Percentiles rank a stretch among this genome's conserved stretches.
Conservation (phyloP, 2,888 invertebrate species). For the Drosophila eohydei region DNA sequence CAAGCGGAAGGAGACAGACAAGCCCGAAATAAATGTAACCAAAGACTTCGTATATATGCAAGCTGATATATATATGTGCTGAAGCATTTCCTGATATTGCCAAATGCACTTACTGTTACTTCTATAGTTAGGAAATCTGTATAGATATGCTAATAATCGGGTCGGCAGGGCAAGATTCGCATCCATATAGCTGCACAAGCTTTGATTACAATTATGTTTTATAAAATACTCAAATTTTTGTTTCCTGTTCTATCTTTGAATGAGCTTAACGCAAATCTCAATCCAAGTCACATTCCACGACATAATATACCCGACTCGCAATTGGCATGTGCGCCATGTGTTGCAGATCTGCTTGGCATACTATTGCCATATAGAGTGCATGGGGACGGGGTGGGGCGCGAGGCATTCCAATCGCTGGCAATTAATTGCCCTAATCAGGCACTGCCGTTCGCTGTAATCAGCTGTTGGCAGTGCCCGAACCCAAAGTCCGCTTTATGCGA, state of each 20-base stretch:
- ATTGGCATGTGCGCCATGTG: constrained; percentile 62
- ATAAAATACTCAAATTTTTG: not conserved
- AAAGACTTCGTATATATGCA: constrained; percentile 14
- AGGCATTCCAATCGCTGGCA: constrained; percentile 63
- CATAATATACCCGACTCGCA: constrained; percentile 36
- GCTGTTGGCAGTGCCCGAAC: constrained; percentile 64
- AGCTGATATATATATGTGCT: not conserved
- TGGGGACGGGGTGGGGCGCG: not conserved
- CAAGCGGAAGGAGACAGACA: constrained; percentile 56
- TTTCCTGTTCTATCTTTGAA: not conserved
- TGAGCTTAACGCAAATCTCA: constrained; percentile 7
- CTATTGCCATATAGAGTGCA: not conserved
- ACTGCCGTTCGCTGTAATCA: constrained; percentile 69
- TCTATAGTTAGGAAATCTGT: not conserved
- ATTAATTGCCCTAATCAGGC: constrained; percentile 80
- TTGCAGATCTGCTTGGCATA: constrained; percentile 41
- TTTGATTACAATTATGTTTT: too few species aligned
- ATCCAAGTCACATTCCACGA: constrained; percentile 14
- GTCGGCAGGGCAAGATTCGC: too few species aligned
- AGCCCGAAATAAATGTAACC: constrained; percentile 29
- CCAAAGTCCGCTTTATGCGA: constrained; percentile 62
- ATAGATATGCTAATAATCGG: not conserved
- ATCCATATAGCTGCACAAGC: not conserved
- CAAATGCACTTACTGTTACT: not conserved
- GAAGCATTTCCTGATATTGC: constrained; percentile 43